Evolutionary conservation across 1,140 invertebrate species (phyloP).

Genomic region (Drosophila prosaltans): DNA sequence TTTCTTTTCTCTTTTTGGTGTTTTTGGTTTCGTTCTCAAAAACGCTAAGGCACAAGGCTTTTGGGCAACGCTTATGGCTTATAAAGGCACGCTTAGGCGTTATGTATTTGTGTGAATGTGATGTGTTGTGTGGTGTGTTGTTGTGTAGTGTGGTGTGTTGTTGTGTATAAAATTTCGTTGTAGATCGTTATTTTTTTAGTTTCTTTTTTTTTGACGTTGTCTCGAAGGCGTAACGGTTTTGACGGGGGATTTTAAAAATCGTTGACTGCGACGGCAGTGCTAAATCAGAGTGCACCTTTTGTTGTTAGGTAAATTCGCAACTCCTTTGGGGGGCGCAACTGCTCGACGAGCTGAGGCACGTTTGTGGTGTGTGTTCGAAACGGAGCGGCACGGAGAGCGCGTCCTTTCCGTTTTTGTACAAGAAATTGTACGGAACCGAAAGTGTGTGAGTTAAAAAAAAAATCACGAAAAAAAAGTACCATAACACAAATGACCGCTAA

Average conservation of each 20-base stretch:
- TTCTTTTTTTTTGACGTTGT: slow-evolving; percentile 45
- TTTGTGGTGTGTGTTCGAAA: slow-evolving; percentile 25
- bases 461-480: slow-evolving; percentile 50
- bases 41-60: slow-evolving; percentile 66
- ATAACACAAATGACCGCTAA: slow-evolving; percentile 35
- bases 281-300: slow-evolving; percentile 37
- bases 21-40: slow-evolving; percentile 39
- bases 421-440: slow-evolving; percentile 77
- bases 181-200: neutral
- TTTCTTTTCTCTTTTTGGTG: slow-evolving; percentile 9
- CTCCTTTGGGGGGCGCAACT: slow-evolving; percentile 39
- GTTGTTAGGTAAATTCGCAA: slow-evolving; percentile 17
- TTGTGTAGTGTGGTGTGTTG: slow-evolving; percentile 10
- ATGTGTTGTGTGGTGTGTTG: slow-evolving; percentile 27
- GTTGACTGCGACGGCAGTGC: slow-evolving; percentile 73
- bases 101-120: slow-evolving; percentile 33
- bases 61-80: slow-evolving; percentile 41
- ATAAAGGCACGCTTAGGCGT: slow-evolving; percentile 70
- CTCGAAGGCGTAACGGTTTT: slow-evolving; percentile 56
- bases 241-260: slow-evolving; percentile 76
- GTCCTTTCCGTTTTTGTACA: slow-evolving; percentile 68
- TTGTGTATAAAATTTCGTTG: slow-evolving; percentile 13
- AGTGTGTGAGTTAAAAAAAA: slow-evolving; percentile 39
- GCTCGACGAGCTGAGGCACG: slow-evolving; percentile 74
- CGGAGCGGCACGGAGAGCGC: slow-evolving; percentile 39